Evolutionary conservation across 2,888 invertebrate genomes (phyloP), one percentile per base, ranked within the genome.

Genomic region (Mimas tiliae): DNA sequence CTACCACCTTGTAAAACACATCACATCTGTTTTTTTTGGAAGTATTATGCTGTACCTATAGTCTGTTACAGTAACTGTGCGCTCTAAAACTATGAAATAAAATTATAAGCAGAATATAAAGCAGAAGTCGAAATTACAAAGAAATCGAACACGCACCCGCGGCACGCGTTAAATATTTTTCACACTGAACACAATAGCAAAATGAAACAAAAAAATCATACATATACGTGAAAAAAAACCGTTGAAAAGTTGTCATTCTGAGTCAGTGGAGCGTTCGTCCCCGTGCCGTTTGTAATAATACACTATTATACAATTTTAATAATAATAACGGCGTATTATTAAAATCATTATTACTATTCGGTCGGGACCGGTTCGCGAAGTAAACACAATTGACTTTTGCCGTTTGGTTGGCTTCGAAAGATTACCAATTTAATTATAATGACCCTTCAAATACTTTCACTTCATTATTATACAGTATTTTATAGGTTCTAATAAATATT

Each of bases 341-440:
- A 88, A 86, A 88, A 85, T 90, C 82, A 87, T 88, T 50, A 50
- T 50, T 88, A 88, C 84, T 81, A 82, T 78, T 71, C 82, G 72
- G 70, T 69, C 67, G 72, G 71, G 76, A 76, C 76, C 83, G 86
- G 82, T 85, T 82, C 80, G 80, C 74, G 72, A 82, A 80, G 69
- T 84, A 82, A 86, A 83, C 83, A 93, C 91, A 92, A 93, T 93
- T 86, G 90, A 92, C 91, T 93, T 87, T 92, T 93, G 87, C 90
- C 91, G 85, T 90, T 90, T 84, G 84, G 88, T 71, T 92, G 91
- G 70, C 65, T 89, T 77, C 86, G 89, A 93, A 93, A 92, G 91
- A 92, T 85, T 80, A 76, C 78, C 80, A 79, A 80, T 89, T 90
- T 90, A 89, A 91, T 90, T 91, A 83, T 91, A 84, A 89, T 91